Evolutionary conservation across 2,888 invertebrate genomes (phyloP).

Genomic region (Trachelus iudaicus): DNA sequence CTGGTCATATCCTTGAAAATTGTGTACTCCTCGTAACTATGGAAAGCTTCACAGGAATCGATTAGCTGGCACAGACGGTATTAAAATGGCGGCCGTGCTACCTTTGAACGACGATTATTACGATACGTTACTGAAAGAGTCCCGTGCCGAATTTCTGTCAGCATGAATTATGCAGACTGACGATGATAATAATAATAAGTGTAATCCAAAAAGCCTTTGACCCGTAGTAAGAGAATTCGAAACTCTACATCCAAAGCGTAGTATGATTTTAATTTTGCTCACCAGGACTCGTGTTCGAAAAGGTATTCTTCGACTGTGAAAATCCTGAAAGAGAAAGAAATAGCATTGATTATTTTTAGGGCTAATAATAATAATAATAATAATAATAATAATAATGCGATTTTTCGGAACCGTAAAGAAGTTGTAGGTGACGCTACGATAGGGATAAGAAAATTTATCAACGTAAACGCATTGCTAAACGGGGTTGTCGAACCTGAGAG

Average conservation of each 20-base stretch:
- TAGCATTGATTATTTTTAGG: neutral
- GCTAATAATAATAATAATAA: neutral
- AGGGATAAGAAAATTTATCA: neutral
- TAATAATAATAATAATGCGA: neutral
- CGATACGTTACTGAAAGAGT: neutral
- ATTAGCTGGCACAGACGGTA: neutral
- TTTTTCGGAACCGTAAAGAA: neutral
- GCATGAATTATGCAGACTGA: neutral
- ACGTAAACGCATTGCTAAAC: neutral
- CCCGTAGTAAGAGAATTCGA: neutral
- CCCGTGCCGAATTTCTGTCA: neutral
- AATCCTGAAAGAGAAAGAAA: conserved; percentile 52
- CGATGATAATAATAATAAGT: neutral
- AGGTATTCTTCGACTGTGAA: conserved; percentile 58
- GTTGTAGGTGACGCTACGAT: neutral
- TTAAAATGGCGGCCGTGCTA: neutral
- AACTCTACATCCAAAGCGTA: neutral
- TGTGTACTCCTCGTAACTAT: neutral
- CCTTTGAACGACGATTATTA: neutral
- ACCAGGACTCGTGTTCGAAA: conserved; percentile 58
- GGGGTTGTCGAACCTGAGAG: neutral
- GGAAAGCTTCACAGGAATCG: neutral
- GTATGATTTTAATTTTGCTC: conserved; percentile 29
- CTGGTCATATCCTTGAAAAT: neutral
- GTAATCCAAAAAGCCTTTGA: neutral